These are phyloP conservation scores for Plestiodon gilberti DNA, from an alignment of 2,113 vertebrate genomes.

Conservation along the genomic window DNA sequence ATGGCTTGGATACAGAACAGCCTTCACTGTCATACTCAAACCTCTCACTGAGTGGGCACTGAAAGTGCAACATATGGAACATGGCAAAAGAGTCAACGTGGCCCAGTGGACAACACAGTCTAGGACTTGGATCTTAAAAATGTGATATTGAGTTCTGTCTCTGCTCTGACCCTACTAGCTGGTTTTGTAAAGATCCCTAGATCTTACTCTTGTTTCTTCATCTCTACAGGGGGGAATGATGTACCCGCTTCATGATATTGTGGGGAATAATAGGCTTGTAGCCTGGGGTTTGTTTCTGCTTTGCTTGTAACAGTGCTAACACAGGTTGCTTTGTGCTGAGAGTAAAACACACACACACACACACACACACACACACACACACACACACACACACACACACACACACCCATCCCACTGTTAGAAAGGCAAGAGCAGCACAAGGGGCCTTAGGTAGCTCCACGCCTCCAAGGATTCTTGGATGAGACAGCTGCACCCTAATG, in stretches of 20 bases:
- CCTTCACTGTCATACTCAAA: constrained; percentile 19
- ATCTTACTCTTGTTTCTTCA: neutral
- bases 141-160: neutral
- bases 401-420: neutral
- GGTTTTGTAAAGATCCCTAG: neutral
- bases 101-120: neutral
- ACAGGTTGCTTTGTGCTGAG: neutral
- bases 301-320: neutral
- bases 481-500: neutral
- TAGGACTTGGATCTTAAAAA: neutral
- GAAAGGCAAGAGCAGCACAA: neutral
- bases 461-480: neutral
- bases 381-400: too few species aligned
- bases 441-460: neutral
- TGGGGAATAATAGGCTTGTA: neutral
- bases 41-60: constrained; percentile 23
- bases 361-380: too few species aligned
- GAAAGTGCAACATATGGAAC: constrained; percentile 44
- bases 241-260: neutral
- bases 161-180: neutral
- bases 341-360: neutral
- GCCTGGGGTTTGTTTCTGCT: neutral
- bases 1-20: constrained; percentile 22
- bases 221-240: neutral
- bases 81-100: constrained; percentile 25